Evolutionary conservation across 1,140 invertebrate species (phyloP).

Genomic region (Campoletis sonorensis): DNA sequence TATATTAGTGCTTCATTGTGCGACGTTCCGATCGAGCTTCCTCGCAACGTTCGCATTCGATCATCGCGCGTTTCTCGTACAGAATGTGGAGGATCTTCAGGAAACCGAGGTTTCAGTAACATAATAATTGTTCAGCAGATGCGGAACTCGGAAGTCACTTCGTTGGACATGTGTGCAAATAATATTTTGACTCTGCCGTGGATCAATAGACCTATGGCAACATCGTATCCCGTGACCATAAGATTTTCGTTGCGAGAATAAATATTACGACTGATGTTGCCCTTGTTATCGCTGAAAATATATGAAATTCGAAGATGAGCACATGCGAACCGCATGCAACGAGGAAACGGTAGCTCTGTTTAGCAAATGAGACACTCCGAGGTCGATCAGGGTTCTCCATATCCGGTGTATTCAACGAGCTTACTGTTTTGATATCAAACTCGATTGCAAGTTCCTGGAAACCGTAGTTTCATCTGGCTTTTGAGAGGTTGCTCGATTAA

Average conservation of each 20-base stretch:
- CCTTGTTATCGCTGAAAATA: neutral
- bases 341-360: too few species aligned
- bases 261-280: neutral
- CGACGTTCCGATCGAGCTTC: neutral
- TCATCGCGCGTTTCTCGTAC: neutral
- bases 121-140: neutral
- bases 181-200: neutral
- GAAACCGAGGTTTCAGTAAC: neutral
- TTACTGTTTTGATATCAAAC: too few species aligned
- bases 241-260: neutral
- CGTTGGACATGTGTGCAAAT: constrained; percentile 1
- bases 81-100: neutral
- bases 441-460: too few species aligned
- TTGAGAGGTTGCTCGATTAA: too few species aligned
- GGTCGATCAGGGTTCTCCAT: too few species aligned
- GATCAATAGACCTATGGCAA: neutral
- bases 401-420: too few species aligned
- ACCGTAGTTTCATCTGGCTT: too few species aligned
- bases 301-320: neutral
- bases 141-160: neutral
- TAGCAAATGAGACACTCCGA: too few species aligned
- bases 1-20: neutral
- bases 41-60: neutral
- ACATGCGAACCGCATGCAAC: too few species aligned
- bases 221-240: neutral